Evolutionary conservation across 30 jellyfish, hydroid and myxozoan genomes (phyloP).

Genomic region (Phacellophora camtschatica): DNA sequence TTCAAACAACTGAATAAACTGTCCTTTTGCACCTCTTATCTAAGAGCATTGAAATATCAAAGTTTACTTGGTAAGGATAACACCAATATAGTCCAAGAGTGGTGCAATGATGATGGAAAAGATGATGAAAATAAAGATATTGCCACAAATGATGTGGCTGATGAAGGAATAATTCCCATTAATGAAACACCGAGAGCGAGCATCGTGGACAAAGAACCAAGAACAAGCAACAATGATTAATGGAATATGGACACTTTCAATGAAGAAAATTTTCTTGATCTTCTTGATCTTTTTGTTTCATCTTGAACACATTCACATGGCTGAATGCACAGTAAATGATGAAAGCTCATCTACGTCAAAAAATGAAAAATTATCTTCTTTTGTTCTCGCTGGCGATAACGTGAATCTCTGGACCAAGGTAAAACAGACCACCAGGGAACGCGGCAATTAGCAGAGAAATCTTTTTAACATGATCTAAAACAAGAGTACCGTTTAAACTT

Average conservation of each 20-base stretch:
- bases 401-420: neutral
- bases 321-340: too few species aligned
- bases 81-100: neutral
- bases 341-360: neutral
- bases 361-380: neutral
- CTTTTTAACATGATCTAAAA: neutral
- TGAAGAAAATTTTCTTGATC: too few species aligned
- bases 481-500: neutral
- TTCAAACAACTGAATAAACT: neutral
- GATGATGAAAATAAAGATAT: too few species aligned
- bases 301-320: neutral
- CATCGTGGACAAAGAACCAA: too few species aligned
- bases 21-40: neutral
- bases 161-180: too few species aligned
- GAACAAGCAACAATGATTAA: too few species aligned
- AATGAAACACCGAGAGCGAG: too few species aligned
- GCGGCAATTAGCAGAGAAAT: neutral
- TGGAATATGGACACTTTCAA: too few species aligned
- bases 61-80: neutral
- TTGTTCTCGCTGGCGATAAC: conserved; percentile 2
- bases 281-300: neutral
- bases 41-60: neutral
- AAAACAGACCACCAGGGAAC: neutral
- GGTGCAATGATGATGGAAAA: neutral
- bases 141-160: too few species aligned